Base-by-base conservation (phyloP, 2,797 vertebrate species). In the Mycteria americana region DNA sequence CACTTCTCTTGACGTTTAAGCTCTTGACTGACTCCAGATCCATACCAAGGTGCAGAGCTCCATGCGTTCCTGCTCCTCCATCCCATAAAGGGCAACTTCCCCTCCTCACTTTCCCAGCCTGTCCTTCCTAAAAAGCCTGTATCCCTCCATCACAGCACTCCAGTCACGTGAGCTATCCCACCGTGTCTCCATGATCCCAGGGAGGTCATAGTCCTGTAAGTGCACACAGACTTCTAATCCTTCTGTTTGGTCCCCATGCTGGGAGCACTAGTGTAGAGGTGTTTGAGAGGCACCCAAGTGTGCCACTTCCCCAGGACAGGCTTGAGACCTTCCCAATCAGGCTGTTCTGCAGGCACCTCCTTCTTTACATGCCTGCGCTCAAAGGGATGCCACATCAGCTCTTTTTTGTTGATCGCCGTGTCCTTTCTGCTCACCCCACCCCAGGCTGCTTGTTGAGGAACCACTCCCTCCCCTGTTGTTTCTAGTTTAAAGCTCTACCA, bases 261-360 rank as follows among this genome's bases (percentile, higher is more conserved):
- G 16, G 3, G 0, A 15, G 28, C 14, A 6, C 19, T 18, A 27
- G 15, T 7, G 8, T 30, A 12, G n/a, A 37, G 39, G n/a, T 56
- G 24, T 43, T 56, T 64, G 37, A 57, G 37, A 33, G 25, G 16
- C 28, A n/a, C 57, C 9, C 45, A 37, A 51, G 50, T 2, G 2
- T 70, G 27, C 18, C 3, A 1, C 2, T 56, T 76, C 25, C 41
- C 56, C 27, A 76, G 63, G 46, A 48, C 35, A 27, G 64, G 11
- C 73, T 28, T 31, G 59, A 73, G 39, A 46, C 18, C 39, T 65
- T 59, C 51, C 43, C 13, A 19, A 4, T 63, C 50, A 43, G 35
- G 5, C 65, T 70, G 9, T 56, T 76, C 12, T 50, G 33, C 45
- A 22, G 28, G 11, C 30, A 30, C 5, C 28, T 59, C 28, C 57